phyloP scores from a whole-genome alignment of 2,888 invertebrate genomes.

The Parnassius orleans region DNA sequence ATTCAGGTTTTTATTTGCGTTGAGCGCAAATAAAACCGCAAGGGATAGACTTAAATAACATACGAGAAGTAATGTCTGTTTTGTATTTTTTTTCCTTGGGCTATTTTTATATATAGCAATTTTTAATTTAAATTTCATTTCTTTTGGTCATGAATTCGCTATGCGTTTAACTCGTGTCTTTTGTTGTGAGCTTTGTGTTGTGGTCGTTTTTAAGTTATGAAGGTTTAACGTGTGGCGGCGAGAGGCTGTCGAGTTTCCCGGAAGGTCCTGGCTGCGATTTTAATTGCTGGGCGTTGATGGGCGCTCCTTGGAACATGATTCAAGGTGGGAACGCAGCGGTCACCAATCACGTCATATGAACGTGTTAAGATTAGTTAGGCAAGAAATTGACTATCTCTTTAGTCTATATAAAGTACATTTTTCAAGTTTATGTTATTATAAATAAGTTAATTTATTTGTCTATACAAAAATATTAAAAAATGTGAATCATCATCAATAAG shows the following conservation, averaged over 20 bases:
- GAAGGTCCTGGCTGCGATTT: conserved; percentile 60
- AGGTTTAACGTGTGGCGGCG: conserved; percentile 13
- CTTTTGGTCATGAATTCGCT: conserved; percentile 23
- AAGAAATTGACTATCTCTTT: background rate
- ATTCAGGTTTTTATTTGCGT: conserved; percentile 17
- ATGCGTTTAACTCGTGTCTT: conserved; percentile 17
- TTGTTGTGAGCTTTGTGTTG: conserved; percentile 10
- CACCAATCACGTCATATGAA: conserved; percentile 10
- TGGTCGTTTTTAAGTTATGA: conserved; percentile 20
- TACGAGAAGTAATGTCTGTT: conserved; percentile 18
- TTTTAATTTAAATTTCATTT: conserved; percentile 26
- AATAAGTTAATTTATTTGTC: too few relatives aligned
- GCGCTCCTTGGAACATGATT: conserved; percentile 49
- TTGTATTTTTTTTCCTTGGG: conserved; percentile 8
- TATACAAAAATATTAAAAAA: too few relatives aligned
- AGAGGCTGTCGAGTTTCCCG: conserved; percentile 51
- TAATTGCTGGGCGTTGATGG: conserved; percentile 55
- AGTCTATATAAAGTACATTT: too few relatives aligned
- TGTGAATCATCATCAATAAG: too few relatives aligned
- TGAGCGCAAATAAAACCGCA: conserved; percentile 18
- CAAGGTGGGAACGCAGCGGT: conserved; percentile 41
- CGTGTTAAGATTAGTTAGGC: conserved; percentile 12
- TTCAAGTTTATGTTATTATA: too few relatives aligned
- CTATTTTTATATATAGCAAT: conserved; percentile 18
- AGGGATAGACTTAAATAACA: conserved; percentile 21